Evolutionary conservation across 2,888 invertebrate species (phyloP), one percentile per base, ranked within the genome.

Genomic region (Druceiella hillmani): DNA sequence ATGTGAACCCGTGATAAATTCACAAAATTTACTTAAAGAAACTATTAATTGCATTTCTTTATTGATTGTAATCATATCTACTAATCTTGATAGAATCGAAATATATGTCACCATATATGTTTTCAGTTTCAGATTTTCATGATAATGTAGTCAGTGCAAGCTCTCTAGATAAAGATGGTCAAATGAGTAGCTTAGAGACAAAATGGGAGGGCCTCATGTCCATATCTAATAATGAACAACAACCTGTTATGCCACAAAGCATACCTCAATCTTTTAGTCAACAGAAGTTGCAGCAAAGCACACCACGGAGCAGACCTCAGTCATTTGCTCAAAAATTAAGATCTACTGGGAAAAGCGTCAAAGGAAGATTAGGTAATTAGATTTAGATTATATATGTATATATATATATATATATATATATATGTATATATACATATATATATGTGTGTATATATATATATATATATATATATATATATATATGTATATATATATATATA

Each of bases 291-390:
- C 39, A 38, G 5, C 46, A 34, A 31, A 38, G 45, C 3, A 43
- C 45, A 17, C 41, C 46, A 6, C 57, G 65, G 44, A 62, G 66
- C 31, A 62, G 90, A 1, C 90, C 90, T 1, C 89, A 90, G 61
- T 89, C 87, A 50, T 88, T 92, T 58, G 90, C 91, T 0, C 90
- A 91, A 61, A 87, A 90, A 55, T 65, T 91, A 17, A 70, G 89
- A 17, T 87, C 88, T 6, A 90, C 89, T 0, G 84, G 88, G 13
- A 88, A 87, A 61, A 87, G 82, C 28, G 87, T 88, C 0, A 87
- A 87, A 55, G 88, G 81, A 2, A 77, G 76, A 52, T 55, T 79
- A 2, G 72, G 71, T 70, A 38, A 55, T 46, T 31, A 22, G 33
- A 25, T 17, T 4, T 17, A n/a, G n/a, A n/a, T n/a, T n/a, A n/a